A percentile compares a stretch with the other conserved stretches of the same genome.
Evolutionary conservation across 1,140 invertebrate species (phyloP).

Genomic region (Nephotettix cincticeps): DNA sequence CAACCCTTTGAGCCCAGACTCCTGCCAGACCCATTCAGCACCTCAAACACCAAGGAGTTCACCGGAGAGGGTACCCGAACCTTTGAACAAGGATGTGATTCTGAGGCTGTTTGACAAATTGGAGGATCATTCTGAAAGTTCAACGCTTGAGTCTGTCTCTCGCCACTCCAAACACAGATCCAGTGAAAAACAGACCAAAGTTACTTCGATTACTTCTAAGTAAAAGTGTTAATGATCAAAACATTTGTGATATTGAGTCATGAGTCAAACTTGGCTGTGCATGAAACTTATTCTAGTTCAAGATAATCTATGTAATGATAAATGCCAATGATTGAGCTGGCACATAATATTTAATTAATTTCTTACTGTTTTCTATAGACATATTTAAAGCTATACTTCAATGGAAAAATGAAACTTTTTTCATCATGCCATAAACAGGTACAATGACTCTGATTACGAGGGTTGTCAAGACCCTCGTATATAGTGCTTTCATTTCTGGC

Average conservation of each 20-base stretch:
- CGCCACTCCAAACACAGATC: neutral
- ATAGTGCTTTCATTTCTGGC: no score
- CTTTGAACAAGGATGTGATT: conserved; percentile 55
- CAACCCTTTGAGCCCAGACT: neutral
- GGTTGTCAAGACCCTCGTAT: no score
- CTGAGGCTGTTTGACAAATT: conserved; percentile 61
- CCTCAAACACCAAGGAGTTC: conserved; percentile 28
- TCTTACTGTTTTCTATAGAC: no score
- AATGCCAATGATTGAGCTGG: no score
- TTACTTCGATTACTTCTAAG: neutral
- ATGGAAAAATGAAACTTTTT: no score
- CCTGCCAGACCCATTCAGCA: conserved; percentile 29
- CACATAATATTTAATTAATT: no score
- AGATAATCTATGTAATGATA: no score
- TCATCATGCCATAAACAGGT: no score
- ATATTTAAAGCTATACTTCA: no score
- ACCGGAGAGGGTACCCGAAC: conserved; percentile 18
- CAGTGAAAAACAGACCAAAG: neutral
- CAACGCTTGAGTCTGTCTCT: neutral
- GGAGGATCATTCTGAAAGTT: neutral
- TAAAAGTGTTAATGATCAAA: neutral
- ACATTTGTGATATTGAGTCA: neutral
- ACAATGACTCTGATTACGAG: no score
- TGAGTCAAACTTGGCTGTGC: neutral
- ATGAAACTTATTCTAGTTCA: neutral